Conservation (phyloP, 2,797 vertebrate species). For the Lagodon rhomboides region DNA sequence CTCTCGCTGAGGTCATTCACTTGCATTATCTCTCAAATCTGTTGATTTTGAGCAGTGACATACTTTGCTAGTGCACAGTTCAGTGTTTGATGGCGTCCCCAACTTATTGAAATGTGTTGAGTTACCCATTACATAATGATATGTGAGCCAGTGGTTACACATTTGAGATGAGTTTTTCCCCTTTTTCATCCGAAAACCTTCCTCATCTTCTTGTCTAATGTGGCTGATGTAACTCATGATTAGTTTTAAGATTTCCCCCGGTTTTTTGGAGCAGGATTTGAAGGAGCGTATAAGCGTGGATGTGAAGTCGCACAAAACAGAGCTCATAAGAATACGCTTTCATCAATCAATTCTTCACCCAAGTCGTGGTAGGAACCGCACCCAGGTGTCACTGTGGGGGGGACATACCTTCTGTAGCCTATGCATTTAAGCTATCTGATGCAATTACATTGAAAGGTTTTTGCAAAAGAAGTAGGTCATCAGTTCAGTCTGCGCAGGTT, state of each 20-base stretch:
- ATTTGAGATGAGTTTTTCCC: neutral
- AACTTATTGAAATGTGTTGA: neutral
- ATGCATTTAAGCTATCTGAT: slow-evolving; percentile 53
- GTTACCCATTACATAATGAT: slow-evolving; percentile 31
- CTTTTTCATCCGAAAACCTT: neutral
- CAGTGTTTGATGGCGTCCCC: neutral
- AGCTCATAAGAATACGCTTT: slow-evolving; percentile 6
- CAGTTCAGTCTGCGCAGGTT: slow-evolving; percentile 53
- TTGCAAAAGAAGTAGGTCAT: slow-evolving; percentile 70
- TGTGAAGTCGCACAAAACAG: neutral
- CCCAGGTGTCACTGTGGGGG: slow-evolving; percentile 20
- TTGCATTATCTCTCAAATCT: slow-evolving; percentile 2
- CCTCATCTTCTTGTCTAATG: neutral
- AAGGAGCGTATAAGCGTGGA: neutral
- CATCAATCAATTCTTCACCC: neutral
- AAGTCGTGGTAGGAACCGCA: slow-evolving; percentile 4
- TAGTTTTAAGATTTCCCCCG: neutral
- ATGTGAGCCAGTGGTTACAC: neutral
- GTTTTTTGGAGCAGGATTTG: neutral
- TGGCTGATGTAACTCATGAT: neutral
- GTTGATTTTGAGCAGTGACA: neutral
- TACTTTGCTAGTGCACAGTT: neutral
- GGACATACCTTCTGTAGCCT: slow-evolving; percentile 44
- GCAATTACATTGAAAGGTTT: slow-evolving; percentile 75
- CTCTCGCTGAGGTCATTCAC: neutral